A percentile compares a stretch with the other conserved stretches of the same genome.
phyloP scores from a whole-genome alignment of 2,888 invertebrate genomes.

The Drosophila rellima region DNA sequence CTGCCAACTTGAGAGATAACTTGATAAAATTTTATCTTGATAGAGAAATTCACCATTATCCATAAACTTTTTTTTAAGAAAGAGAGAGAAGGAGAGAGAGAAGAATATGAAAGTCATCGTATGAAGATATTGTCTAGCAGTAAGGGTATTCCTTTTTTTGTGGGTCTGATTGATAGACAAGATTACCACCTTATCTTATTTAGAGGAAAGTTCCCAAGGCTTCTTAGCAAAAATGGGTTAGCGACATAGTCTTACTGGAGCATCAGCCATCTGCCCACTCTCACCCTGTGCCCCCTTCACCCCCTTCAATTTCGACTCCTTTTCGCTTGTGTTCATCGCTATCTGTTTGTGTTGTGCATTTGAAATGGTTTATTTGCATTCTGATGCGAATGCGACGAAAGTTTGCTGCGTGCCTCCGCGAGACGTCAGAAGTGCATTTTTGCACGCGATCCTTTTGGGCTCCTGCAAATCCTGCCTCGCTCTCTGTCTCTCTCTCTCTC shows the following conservation, averaged over 20 bases:
- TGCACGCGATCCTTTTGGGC: slow-evolving; percentile 79
- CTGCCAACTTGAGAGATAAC: no score
- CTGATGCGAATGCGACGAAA: slow-evolving; percentile 82
- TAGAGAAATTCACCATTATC: no score
- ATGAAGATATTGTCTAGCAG: neutral
- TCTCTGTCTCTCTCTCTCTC: slow-evolving; percentile 1
- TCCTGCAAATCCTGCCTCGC: slow-evolving; percentile 47
- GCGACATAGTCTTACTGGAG: neutral
- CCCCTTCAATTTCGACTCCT: neutral
- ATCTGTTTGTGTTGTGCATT: slow-evolving; percentile 60
- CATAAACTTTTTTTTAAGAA: no score
- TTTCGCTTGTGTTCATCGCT: slow-evolving; percentile 5
- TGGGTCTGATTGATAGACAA: neutral
- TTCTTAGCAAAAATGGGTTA: neutral
- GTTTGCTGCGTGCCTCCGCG: slow-evolving; percentile 55
- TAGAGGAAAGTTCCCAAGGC: neutral
- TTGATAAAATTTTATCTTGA: no score
- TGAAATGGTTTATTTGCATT: slow-evolving; percentile 82
- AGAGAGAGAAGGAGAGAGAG: no score
- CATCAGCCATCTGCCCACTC: slow-evolving; percentile 12
- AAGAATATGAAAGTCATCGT: neutral
- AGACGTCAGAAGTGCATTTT: slow-evolving; percentile 79
- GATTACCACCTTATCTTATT: neutral
- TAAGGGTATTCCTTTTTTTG: neutral
- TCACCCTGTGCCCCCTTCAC: neutral